Evolutionary conservation across 2,888 invertebrate species (phyloP), one percentile per base, ranked within the genome.

Genomic region (Ectropis crepuscularia): DNA sequence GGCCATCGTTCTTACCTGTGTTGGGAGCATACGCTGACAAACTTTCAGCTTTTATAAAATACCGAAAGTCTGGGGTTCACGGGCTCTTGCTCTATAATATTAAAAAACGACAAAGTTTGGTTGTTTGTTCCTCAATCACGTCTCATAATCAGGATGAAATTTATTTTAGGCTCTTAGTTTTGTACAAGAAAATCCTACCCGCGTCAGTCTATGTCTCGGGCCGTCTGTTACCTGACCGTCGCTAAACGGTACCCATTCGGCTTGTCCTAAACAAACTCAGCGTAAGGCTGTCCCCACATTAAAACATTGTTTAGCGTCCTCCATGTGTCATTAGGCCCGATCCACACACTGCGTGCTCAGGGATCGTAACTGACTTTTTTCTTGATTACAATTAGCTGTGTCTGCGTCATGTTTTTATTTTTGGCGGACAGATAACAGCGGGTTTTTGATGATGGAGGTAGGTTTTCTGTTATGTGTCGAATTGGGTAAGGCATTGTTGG

Each of bases 221-320:
- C 71, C 71, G 9, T 60, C 69, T 69, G 57, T 73, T 73, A 74
- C 80, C 79, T 80, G 80, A 76, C 82, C 82, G 75, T 81, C 84
- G 86, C 89, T 91, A 91, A 91, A 90, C 89, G 90, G 84, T 80
- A 81, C 82, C 85, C 90, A 85, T 90, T 91, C 89, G 86, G 85
- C 86, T 82, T 79, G 89, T 88, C 92, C 92, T 91, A 90, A 92
- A 89, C 90, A 92, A 92, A 92, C 87, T 85, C 86, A 85, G 86
- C 80, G 89, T 87, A 88, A 89, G 86, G 87, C 88, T 82, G 88
- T 85, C 85, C 75, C 69, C 79, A 76, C 91, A 89, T 91, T 89
- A 89, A 88, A 89, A 87, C 89, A 87, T 90, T 90, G 91, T 91
- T 89, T 86, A 85, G 85, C 79, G 80, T 83, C 85, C 85, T 83